Percentiles rank a stretch among this genome's conserved stretches.
These are phyloP conservation scores for Petrosia ficiformis DNA, from an alignment of 37 sponge, comb jelly and placozoan genomes.

Conservation along the genomic window DNA sequence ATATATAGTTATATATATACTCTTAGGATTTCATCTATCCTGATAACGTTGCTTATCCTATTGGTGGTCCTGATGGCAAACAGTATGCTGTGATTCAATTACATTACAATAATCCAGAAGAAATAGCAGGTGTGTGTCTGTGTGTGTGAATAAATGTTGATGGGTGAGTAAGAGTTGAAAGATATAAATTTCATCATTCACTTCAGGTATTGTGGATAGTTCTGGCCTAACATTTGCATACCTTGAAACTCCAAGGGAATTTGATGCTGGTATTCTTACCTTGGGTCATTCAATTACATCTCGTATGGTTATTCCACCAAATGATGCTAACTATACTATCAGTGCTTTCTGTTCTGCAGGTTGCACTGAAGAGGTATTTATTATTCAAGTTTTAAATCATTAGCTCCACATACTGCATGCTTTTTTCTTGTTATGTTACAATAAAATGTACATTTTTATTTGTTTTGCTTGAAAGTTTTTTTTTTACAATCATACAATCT, in stretches of 20 bases:
- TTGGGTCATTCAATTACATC: slow-evolving; percentile 14
- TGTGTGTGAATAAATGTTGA: not conserved
- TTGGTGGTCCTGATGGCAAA: slow-evolving; percentile 51
- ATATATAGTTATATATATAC: not conserved
- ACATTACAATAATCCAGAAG: slow-evolving; percentile 69
- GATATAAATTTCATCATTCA: not conserved
- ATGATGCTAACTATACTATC: slow-evolving; percentile 2
- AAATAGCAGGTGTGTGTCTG: slow-evolving; percentile 6
- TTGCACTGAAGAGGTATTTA: slow-evolving; percentile 36
- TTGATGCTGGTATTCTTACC: slow-evolving; percentile 25
- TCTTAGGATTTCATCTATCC: slow-evolving; percentile 61
- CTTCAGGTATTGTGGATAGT: slow-evolving; percentile 39
- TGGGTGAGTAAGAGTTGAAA: not conserved
- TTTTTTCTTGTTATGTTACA: too few relatives aligned
- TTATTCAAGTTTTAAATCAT: not conserved
- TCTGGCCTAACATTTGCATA: slow-evolving; percentile 48
- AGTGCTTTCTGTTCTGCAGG: slow-evolving; percentile 1
- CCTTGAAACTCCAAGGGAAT: not conserved
- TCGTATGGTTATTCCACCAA: slow-evolving; percentile 43
- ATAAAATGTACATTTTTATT: too few relatives aligned
- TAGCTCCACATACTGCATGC: not conserved
- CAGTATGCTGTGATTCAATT: slow-evolving; percentile 40
- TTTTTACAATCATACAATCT: too few relatives aligned
- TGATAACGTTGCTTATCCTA: slow-evolving; percentile 50
- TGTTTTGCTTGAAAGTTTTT: too few relatives aligned